A percentile compares a stretch with the other conserved stretches of the same genome.
phyloP scores from a whole-genome alignment of 2,888 invertebrate genomes.

The Phoronis australis region DNA sequence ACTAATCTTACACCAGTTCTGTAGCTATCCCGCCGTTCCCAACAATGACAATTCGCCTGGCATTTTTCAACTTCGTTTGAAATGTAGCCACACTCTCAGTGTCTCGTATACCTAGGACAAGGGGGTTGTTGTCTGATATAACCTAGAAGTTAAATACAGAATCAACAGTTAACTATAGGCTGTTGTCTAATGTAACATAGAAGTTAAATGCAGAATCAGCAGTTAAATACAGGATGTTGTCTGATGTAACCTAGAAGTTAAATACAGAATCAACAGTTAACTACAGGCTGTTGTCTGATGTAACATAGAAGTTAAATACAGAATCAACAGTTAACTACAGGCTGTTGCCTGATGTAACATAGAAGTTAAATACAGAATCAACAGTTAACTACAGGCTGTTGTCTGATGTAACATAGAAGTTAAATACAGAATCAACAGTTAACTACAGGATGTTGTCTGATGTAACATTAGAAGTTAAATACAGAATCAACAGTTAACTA shows the following conservation, averaged over 20 bases:
- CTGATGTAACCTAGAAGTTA: too few relatives aligned
- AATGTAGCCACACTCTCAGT: conserved; percentile 93
- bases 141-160: conserved; percentile 28
- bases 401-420: too few relatives aligned
- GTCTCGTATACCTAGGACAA: conserved; percentile 84
- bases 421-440: too few relatives aligned
- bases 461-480: conserved; percentile 38
- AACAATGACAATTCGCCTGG: conserved; percentile 73
- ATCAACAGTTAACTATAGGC: background rate
- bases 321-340: too few relatives aligned
- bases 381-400: too few relatives aligned
- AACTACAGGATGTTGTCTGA: conserved; percentile 34
- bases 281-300: too few relatives aligned
- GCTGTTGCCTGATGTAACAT: too few relatives aligned
- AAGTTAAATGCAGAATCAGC: background rate
- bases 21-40: conserved; percentile 99
- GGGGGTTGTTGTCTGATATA: conserved; percentile 50
- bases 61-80: conserved; percentile 63
- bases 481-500: background rate
- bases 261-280: too few relatives aligned
- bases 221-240: background rate
- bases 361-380: too few relatives aligned
- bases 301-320: too few relatives aligned
- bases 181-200: background rate
- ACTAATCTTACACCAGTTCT: conserved; percentile 68